Conservation (phyloP, 1,140 invertebrate species). For the Drosophila bocqueti region DNA sequence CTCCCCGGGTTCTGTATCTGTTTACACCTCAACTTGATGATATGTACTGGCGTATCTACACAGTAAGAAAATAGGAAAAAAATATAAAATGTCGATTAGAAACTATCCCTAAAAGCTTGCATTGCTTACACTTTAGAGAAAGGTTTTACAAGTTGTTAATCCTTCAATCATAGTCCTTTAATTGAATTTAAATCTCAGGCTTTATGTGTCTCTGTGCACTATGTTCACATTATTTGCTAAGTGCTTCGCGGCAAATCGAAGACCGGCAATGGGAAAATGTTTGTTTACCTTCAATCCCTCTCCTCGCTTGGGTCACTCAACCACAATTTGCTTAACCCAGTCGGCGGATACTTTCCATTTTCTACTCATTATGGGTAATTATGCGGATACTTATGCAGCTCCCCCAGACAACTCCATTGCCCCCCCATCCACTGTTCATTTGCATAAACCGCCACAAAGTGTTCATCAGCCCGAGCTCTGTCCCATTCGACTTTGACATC, state of each 20-base stretch:
- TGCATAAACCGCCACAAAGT: conserved; percentile 46
- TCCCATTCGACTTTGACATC: conserved; percentile 37
- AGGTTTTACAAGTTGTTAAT: background rate
- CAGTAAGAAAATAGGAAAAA: background rate
- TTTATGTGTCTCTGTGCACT: background rate
- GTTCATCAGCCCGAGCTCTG: conserved; percentile 27
- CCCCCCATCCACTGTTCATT: conserved; percentile 18
- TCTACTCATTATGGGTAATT: conserved; percentile 54
- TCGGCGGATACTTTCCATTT: conserved; percentile 47
- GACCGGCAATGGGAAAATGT: conserved; percentile 37
- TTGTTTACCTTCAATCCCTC: conserved; percentile 22
- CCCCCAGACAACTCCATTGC: conserved; percentile 1
- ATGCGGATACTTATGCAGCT: conserved; percentile 31
- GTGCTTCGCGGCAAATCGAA: conserved; percentile 33
- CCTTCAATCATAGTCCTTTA: background rate
- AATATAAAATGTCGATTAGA: background rate
- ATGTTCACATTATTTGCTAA: background rate
- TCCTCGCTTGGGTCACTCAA: conserved; percentile 25
- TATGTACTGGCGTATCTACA: conserved; percentile 2
- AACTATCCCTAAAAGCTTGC: background rate
- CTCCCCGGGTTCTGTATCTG: conserved; percentile 42
- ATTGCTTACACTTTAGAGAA: background rate
- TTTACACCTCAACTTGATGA: conserved; percentile 46
- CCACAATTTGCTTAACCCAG: conserved; percentile 46
- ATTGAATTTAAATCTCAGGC: background rate